Percentiles rank a stretch among this genome's conserved stretches.
Conservation (phyloP, 53 echinoderm and acorn worm species). For the Holothuria scabra region DNA sequence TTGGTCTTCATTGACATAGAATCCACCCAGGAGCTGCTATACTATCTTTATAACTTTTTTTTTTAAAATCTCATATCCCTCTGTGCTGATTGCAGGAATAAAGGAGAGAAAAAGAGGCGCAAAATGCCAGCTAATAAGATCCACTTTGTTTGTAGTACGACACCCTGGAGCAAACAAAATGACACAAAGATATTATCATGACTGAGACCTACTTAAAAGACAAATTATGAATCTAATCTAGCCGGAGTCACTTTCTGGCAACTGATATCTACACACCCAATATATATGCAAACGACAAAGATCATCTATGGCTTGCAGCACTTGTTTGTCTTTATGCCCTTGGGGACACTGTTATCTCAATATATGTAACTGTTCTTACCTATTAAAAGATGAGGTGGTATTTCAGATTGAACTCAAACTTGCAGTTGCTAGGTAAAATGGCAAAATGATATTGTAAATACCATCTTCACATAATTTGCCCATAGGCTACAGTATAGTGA, state of each 20-base stretch:
- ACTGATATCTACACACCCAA: neutral
- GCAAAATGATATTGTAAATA: too few relatives aligned
- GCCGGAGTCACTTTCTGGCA: too few relatives aligned
- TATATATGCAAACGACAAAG: slow-evolving; percentile 7
- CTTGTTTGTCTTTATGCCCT: slow-evolving; percentile 15
- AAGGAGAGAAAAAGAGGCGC: too few relatives aligned
- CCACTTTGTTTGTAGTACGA: too few relatives aligned
- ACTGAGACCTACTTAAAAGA: too few relatives aligned
- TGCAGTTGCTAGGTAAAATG: too few relatives aligned
- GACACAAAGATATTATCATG: too few relatives aligned
- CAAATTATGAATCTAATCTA: too few relatives aligned
- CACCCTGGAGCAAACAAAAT: too few relatives aligned
- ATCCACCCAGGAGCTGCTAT: slow-evolving; percentile 12
- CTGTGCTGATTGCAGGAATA: slow-evolving; percentile 10
- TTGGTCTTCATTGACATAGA: slow-evolving; percentile 10
- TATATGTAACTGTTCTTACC: neutral
- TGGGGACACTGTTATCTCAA: slow-evolving; percentile 13
- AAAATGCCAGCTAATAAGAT: too few relatives aligned
- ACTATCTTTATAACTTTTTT: neutral
- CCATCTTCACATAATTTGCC: too few relatives aligned
- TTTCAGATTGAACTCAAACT: neutral
- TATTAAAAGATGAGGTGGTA: slow-evolving; percentile 31
- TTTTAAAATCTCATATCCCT: slow-evolving; percentile 15
- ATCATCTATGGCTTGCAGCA: slow-evolving; percentile 1
- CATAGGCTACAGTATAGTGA: too few relatives aligned